Base-by-base conservation (phyloP, 2,888 invertebrate genomes). In the Thera britannica region DNA sequence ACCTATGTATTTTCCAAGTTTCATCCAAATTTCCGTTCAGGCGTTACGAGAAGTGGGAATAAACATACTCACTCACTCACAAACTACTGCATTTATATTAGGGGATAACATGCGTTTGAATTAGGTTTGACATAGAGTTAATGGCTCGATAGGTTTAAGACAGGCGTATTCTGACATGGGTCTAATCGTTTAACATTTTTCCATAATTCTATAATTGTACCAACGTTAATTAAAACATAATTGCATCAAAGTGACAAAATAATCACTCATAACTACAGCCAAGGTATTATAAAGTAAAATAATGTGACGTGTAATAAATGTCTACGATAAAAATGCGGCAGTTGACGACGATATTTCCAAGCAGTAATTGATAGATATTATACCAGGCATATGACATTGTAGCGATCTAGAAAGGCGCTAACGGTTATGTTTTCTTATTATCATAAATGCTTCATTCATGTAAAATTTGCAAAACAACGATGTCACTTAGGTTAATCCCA, bases 401-500 rank as follows among this genome's bases (percentile, higher is more conserved):
- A 41, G 46, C 46, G 35, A 54, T 62, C n/a, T 59, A 52, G 54
- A 55, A 61, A 58, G n/a, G 48, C 51, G 68, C 44, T 62, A 55
- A 35, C 56, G 36, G 8, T 44, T 35, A 67, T 62, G 67, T 58
- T 8, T n/a, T 38, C 6, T 49, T 38, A 64, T 65, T 68, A 71
- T 41, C 44, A 58, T 67, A 66, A 71, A 58, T 68, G 58, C 58
- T 41, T 12, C 55, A 7, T 36, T 61, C 58, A 48, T 64, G 71
- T 60, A 38, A n/a, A 60, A 66, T 70, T 67, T 51, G 11, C 54
- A 63, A 61, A 71, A 68, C 66, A 66, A 62, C 34, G 48, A 57
- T 67, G 59, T 55, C 56, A 52, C 57, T 61, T 23, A 34, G 34
- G 62, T 52, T 46, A 11, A 67, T 59, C 41, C n/a, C 36, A 67